Base-by-base conservation (phyloP, 1,140 invertebrate species). In the Euwallacea fornicatus region DNA sequence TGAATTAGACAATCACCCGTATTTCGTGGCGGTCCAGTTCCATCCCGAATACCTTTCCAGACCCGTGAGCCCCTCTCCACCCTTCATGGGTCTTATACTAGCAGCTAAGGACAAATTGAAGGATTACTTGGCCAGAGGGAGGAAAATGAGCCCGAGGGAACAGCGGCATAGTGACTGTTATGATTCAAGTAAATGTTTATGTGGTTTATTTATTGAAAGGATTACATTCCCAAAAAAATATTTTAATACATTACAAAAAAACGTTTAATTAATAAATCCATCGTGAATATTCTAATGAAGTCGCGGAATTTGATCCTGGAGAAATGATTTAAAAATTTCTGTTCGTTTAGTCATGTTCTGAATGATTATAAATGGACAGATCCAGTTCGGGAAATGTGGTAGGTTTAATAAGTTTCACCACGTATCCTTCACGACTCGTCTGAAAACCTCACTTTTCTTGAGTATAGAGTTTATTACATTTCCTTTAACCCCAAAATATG, bases 31-130 rank as follows among this genome's bases (percentile, higher is more conserved):
- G 0, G 96, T 96, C 0, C 98, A 99, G 82, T 99, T 93, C 82
- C 98, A 99, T 83, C 98, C 98, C 0, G 98, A 99, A 82, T 99
- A 99, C 82, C 85, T 98, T 60, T 97, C 95, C 0, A 86, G 97
- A 0, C 97, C 98, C 0, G 82, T 98, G 61, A 92, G 91, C 73
- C 97, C 98, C 0, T 98, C 95, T 43, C 94, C 98, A 4, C 96
- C 96, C 6, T 99, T 98, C 80, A 83, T 98, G 66, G 98, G 98
- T 63, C 85, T 99, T 2, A 90, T 99, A 74, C 84, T 98, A 61
- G 94, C 95, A 8, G 89, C 95, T 2, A 87, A 90, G 66, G 90
- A 89, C 13, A 91, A 92, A 81, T 82, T 96, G 16, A 85, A 89
- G 42, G 82, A 82, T 43, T 94, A 89, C 76, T 82, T 93, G 50